Base-by-base conservation (phyloP, 2,888 invertebrate species). In the Crioceris asparagi region DNA sequence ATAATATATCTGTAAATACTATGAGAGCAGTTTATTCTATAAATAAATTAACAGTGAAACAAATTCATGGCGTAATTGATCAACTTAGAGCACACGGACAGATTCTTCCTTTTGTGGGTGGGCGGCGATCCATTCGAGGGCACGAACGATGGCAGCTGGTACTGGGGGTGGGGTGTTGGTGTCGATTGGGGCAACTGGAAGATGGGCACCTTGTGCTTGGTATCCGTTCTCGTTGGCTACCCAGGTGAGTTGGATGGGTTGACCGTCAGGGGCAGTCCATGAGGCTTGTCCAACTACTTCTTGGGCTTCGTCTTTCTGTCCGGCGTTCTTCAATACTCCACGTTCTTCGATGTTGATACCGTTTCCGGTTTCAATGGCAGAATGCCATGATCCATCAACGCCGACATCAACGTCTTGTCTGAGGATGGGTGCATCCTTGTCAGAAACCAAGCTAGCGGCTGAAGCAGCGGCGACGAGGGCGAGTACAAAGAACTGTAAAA, bases 91-190 rank as follows among this genome's bases (percentile, higher is more conserved):
- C n/a, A n/a, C n/a, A n/a, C n/a, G n/a, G 10, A 5, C n/a, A 15
- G 29, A 15, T 5, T 41, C 38, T 17, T 39, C 17, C 25, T 41
- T 32, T 11, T 72, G 74, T 14, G 77, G 75, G 23, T 75, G 72
- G 19, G 75, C 73, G 23, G 79, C 78, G 45, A 78, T 68, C 58
- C 70, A 79, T 27, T 71, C 77, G 32, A 80, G 63, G 19, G 79
- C 73, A 35, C 73, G 71, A 52, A 75, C 74, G 51, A 81, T 81
- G 36, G 71, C 75, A 40, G 67, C 71, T 32, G 81, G 81, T 40
- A 79, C 74, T 41, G 80, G 79, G 26, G 77, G 80, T 21, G 80
- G 70, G 2, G 74, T 74, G 25, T 79, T 78, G 57, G 80, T 80
- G 53, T 81, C 74, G 37, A 81, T 79, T 18, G 19, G 63, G 7